Base-by-base conservation (phyloP, 2,888 invertebrate genomes). In the Hipparchia sbordonii region DNA sequence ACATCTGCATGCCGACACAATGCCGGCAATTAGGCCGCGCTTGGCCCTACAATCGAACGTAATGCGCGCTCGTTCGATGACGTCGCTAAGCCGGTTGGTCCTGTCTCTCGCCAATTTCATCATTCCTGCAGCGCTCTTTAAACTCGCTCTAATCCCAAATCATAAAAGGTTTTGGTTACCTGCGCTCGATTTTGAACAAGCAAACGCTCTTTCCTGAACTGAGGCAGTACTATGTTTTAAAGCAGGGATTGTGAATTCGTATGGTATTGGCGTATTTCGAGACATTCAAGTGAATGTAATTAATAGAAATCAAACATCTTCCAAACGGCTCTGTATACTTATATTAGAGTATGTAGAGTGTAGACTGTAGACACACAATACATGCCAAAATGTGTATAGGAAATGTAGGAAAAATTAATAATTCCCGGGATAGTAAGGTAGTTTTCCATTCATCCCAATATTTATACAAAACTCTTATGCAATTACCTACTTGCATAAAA, bases 1-100 rank as follows among this genome's bases (percentile, higher is more conserved):
- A 94, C 93, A 93, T 94, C 93, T 93, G 94, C 94, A 94, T 94
- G 94, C 92, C 91, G 89, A 88, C 92, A 94, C 94, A 94, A 94
- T 94, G 94, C 92, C 87, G 92, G 92, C 94, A 94, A 94, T 94
- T 94, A 94, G 94, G 91, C 89, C 89, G 85, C 84, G 88, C 87
- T 85, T 82, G 88, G 89, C 82, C 91, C 92, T 90, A 93, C 93
- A 92, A 93, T 93, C 93, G 92, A 89, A 90, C 87, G 88, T 93
- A 92, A 93, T 93, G 91, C 87, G 86, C 88, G 88, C 85, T 85
- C 87, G 90, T 89, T 91, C 91, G 90, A 88, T 89, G 88, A 87
- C 87, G 84, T 79, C 85, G 83, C 82, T 80, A 77, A 81, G 80
- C 80, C 78, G 74, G 77, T 78, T 72, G 78, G 74, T 76, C 81